Base-by-base conservation (phyloP, 2,797 vertebrate genomes). In the Synaphobranchus kaupii region DNA sequence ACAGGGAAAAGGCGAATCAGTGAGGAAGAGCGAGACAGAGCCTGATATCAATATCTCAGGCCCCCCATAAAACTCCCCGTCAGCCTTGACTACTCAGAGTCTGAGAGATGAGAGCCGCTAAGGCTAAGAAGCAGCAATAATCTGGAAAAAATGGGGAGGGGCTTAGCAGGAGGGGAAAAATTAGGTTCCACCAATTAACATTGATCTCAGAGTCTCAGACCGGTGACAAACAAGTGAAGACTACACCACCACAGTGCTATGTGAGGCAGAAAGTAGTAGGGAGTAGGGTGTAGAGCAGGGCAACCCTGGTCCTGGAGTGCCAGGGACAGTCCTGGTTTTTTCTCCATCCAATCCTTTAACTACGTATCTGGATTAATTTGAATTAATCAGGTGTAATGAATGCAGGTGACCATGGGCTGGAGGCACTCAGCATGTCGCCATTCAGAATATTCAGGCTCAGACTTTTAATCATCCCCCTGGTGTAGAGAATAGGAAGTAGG, bases 131-230 rank as follows among this genome's bases (percentile, higher is more conserved):
- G 7, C 68, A 73, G 4, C 68, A 73, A 15, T 68, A 0, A 68
- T 68, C 6, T n/a, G 63, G 1, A 9, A n/a, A 68, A 68, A 28
- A 15, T 60, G n/a, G n/a, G 10, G 28, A 68, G 66, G 9, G 9
- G n/a, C 66, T 68, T 12, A 68, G 66, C 66, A 68, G n/a, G n/a
- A 8, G 2, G 63, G 63, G n/a, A n/a, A 15, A 68, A 28, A 68
- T 3, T 8, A 68, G n/a, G 66, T 12, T 68, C 28, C 28, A 68
- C 76, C 47, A 20, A 20, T n/a, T 4, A 81, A 25, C 44, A 81
- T 1, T 48, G 44, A 80, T n/a, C n/a, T n/a, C n/a, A n/a, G n/a
- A n/a, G n/a, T 81, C 78, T 81, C 47, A 81, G 78, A 81, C 15
- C 3, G 25, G 47, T 48, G 44, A 1, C 39, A 47, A 50, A 81